Evolutionary conservation across 2,113 vertebrate genomes (phyloP).

Genomic region (Ceyx margarethae): DNA sequence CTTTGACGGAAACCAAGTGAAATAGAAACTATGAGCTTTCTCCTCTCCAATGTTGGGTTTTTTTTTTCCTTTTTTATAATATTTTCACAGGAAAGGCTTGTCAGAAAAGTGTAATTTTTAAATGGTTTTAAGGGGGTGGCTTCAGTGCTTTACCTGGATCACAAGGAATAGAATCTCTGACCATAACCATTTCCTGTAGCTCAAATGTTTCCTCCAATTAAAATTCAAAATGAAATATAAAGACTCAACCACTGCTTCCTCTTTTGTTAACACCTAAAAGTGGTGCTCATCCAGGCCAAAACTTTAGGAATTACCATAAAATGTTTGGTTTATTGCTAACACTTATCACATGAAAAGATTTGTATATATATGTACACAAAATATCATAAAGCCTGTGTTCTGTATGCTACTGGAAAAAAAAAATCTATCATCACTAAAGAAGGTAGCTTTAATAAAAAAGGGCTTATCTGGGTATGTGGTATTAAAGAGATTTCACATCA

Average conservation of each 20-base stretch:
- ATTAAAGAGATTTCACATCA: conserved; percentile 58
- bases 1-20: not conserved
- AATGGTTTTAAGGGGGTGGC: not conserved
- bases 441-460: conserved; percentile 42
- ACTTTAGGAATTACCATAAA: not conserved
- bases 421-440: conserved; percentile 50
- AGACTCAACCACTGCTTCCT: not conserved
- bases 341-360: conserved; percentile 33
- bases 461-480: not conserved
- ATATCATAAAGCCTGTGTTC: conserved; percentile 18
- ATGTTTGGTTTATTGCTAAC: conserved; percentile 31
- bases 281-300: not conserved
- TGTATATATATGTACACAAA: conserved; percentile 10
- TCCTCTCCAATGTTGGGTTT: not conserved
- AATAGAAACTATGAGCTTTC: not conserved
- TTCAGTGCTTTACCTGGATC: not conserved
- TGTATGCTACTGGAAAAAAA: conserved; percentile 3
- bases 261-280: not conserved
- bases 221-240: not conserved
- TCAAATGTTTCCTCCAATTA: not conserved
- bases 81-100: not conserved
- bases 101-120: not conserved
- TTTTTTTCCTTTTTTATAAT: not conserved
- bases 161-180: not conserved
- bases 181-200: not conserved